These are phyloP conservation scores for Sula dactylatra DNA, from an alignment of 2,113 vertebrate genomes.

Conservation along the genomic window DNA sequence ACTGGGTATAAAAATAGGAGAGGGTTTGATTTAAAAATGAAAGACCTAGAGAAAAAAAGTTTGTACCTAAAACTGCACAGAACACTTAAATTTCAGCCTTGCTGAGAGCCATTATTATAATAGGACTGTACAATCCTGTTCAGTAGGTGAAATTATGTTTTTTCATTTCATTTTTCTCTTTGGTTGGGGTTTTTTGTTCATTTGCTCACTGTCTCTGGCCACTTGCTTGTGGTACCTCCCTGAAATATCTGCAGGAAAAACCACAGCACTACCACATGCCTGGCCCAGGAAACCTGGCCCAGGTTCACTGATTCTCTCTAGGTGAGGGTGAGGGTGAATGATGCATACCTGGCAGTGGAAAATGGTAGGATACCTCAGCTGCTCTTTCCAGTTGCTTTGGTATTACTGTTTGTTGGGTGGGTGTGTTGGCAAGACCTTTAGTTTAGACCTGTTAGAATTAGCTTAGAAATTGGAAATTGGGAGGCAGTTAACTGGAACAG, in stretches of 20 bases:
- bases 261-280: rapidly evolving
- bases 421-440: background rate
- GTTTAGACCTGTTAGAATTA: background rate
- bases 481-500: background rate
- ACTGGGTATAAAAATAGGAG: background rate
- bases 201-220: background rate
- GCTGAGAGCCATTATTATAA: background rate
- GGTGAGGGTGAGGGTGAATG: background rate
- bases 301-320: background rate
- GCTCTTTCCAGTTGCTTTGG: background rate
- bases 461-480: background rate
- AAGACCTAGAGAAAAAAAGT: background rate
- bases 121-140: background rate
- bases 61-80: background rate
- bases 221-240: background rate
- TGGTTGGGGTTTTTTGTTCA: background rate
- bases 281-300: background rate
- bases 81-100: background rate
- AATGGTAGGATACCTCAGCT: background rate
- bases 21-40: background rate
- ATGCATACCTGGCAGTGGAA: background rate
- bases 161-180: background rate
- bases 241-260: background rate
- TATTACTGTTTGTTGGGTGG: background rate
- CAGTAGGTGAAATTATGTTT: background rate